phyloP scores from a whole-genome alignment of 2,113 vertebrate genomes.

The Channa argus region DNA sequence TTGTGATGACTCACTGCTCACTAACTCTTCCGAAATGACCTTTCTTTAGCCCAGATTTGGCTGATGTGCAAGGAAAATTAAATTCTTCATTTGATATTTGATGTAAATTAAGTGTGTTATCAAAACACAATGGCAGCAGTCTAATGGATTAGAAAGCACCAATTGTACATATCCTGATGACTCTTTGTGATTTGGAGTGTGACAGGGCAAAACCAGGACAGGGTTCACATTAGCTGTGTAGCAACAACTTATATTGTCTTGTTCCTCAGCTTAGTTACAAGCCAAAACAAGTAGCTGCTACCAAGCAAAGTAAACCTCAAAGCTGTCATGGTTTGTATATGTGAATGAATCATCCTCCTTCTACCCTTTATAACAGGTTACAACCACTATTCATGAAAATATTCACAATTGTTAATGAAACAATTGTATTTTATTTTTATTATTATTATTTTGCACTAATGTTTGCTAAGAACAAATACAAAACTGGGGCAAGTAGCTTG shows the following conservation, averaged over 20 bases:
- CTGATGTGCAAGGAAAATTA: slow-evolving; percentile 15
- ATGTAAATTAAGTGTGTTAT: slow-evolving; percentile 22
- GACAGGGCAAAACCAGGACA: neutral
- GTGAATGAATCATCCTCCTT: too few relatives aligned
- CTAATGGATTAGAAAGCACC: slow-evolving; percentile 18
- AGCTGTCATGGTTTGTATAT: too few relatives aligned
- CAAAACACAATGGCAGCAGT: slow-evolving; percentile 1
- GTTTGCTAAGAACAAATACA: slow-evolving; percentile 9
- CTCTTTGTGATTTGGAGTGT: slow-evolving; percentile 4
- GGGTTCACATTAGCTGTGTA: slow-evolving; percentile 1
- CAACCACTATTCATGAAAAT: neutral
- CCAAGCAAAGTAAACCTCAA: neutral
- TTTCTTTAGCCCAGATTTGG: slow-evolving; percentile 34
- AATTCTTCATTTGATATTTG: slow-evolving; percentile 29
- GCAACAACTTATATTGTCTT: slow-evolving; percentile 8
- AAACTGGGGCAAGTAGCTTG: neutral
- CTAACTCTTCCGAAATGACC: slow-evolving; percentile 15
- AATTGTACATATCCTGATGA: slow-evolving; percentile 7
- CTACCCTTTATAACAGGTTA: too few relatives aligned
- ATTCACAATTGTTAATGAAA: neutral
- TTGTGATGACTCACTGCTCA: slow-evolving; percentile 24
- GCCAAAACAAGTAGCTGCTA: slow-evolving; percentile 18
- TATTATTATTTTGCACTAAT: neutral
- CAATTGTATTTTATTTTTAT: too few relatives aligned
- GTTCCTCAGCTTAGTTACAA: neutral